phyloP scores from a whole-genome alignment of 2,113 vertebrate genomes.

The Aythya baeri region DNA sequence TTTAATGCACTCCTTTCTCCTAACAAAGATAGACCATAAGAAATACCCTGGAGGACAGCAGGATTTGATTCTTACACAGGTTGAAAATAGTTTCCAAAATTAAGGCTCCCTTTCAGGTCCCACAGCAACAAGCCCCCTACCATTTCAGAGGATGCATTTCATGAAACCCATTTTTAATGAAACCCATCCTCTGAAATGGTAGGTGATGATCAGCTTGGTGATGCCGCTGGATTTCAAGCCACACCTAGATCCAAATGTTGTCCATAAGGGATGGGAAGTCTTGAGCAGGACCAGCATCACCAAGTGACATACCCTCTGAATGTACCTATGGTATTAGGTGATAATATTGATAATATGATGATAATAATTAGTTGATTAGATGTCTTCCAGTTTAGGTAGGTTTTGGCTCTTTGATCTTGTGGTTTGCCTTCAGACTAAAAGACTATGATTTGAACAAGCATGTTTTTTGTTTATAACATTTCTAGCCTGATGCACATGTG shows the following conservation, averaged over 20 bases:
- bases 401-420: neutral
- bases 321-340: fast-evolving
- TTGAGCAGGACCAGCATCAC: neutral
- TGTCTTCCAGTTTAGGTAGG: neutral
- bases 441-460: fast-evolving
- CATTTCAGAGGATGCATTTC: neutral
- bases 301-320: fast-evolving
- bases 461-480: neutral
- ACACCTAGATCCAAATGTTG: neutral
- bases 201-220: no score
- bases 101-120: no score
- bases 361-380: no score
- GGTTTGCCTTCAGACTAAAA: neutral
- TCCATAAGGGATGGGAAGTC: neutral
- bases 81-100: neutral
- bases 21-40: neutral
- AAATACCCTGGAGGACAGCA: neutral
- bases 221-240: neutral
- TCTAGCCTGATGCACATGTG: neutral
- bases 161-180: no score
- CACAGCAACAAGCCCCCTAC: fast-evolving
- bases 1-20: neutral
- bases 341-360: no score
- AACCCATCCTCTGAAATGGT: no score
- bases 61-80: neutral